Evolutionary conservation across 2,797 vertebrate species (phyloP).

Genomic region (Alectoris magna): DNA sequence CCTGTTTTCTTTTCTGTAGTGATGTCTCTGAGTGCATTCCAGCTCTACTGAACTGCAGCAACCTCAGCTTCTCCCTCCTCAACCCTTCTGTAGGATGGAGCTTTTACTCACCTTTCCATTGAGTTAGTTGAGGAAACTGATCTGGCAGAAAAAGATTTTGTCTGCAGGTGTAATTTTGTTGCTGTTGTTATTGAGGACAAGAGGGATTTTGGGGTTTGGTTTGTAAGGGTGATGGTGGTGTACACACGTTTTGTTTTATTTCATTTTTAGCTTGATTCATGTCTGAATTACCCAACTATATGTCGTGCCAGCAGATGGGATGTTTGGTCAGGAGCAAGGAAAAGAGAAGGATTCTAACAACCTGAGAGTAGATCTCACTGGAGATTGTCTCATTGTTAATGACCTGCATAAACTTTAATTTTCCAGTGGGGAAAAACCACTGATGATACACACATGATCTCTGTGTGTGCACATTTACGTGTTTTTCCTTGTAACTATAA

Average conservation of each 20-base stretch:
- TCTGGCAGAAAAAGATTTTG: not conserved
- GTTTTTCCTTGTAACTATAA: not conserved
- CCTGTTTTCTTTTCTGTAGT: not conserved
- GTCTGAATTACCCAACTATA: not conserved
- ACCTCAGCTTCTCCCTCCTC: not conserved
- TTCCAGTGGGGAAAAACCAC: not conserved
- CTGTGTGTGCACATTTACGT: not conserved
- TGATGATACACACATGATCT: not conserved
- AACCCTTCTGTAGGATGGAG: not conserved
- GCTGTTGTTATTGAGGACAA: not conserved
- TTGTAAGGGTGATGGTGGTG: not conserved
- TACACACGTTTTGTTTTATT: not conserved
- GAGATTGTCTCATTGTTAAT: accelerated
- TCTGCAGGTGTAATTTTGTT: not conserved
- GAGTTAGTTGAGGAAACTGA: not conserved
- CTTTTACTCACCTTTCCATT: not conserved
- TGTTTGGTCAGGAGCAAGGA: not conserved
- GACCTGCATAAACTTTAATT: not conserved
- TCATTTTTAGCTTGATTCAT: not conserved
- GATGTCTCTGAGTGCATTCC: not conserved
- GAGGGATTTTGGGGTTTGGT: not conserved
- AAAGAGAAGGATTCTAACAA: not conserved
- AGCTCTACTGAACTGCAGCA: accelerated
- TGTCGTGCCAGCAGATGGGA: not conserved
- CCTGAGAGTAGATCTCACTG: not conserved